Base-by-base conservation (phyloP, 2,888 invertebrate species). In the Uloborus plumipes region DNA sequence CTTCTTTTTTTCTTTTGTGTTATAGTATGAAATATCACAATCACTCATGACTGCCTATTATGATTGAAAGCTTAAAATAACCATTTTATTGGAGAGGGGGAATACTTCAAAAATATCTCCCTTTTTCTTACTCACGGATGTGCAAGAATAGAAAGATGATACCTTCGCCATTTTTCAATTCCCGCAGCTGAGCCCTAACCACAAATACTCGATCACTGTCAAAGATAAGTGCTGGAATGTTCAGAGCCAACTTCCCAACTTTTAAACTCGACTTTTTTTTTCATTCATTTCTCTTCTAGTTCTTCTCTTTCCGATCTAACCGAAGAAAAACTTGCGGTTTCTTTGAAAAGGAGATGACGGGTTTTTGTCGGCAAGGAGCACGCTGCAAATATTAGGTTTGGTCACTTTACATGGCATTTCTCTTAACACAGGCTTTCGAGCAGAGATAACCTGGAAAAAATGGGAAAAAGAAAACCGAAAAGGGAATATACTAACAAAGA, bases 61-160 rank as follows among this genome's bases (percentile, higher is more conserved):
- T 78, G 64, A 78, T 71, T 78, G 77, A 78, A 78, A 71, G 70
- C 77, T 71, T 78, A 71, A 78, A 78, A 71, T 78, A 78, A 78
- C 70, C 62, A 64, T 71, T 71, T 78, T 71, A 78, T 78, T 78
- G 77, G 50, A 62, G 62, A 75, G 64, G 64, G 67, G 77, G 49
- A 71, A 64, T 71, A 47, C 71, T 64, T 71, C 71, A 69, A 62
- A 62, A 76, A 70, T 67, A 67, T 78, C 70, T 64, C 67, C 31
- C 31, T 49, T 18, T 53, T 31, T n/a, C 22, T 65, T n/a, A 31
- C 26, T 69, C 39, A 39, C 39, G 39, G 53, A 55, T 55, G 66
- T 59, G 71, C 64, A 59, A 79, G 72, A 80, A 80, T 80, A 74
- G 80, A 80, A 80, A 80, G 73, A 80, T 80, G 74, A 74, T 74